Base-by-base conservation (phyloP, 2,888 invertebrate genomes). In the Teleiodes luculella region DNA sequence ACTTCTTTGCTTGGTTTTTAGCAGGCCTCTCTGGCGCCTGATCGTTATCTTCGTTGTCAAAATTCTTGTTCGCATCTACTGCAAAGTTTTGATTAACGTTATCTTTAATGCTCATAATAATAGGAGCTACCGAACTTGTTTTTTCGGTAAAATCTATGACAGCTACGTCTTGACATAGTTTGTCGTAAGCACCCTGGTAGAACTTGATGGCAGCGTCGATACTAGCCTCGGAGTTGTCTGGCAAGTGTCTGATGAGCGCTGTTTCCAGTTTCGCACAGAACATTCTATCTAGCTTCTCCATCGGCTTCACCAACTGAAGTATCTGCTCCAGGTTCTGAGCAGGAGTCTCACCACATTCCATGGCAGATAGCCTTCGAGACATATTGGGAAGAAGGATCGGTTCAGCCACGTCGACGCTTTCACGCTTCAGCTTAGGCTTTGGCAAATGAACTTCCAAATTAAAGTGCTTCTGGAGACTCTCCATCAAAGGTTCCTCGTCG, bases 41-140 rank as follows among this genome's bases (percentile, higher is more conserved):
- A 0, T 89, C 87, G 31, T 70, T 77, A 0, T 89, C 89, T 3
- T 89, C 89, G 7, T 78, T 84, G 5, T 89, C 89, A 35, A 78
- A 81, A 55, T 79, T 88, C 60, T 85, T 89, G 48, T 87, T 88
- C 0, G 85, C 76, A 36, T 89, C 89, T 0, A 76, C 73, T 0
- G 86, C 71, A 55, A 88, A 88, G 53, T 88, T 88, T 56, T 89
- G 88, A 55, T 89, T 88, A 0, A 89, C 89, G 41, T 89, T 89
- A 56, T 89, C 89, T 28, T 87, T 84, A 30, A 89, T 89, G 53
- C 88, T 88, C 89, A 89, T 88, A 1, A 89, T 88, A 0, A 89
- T 88, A 0, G 89, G 89, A 5, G 89, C 89, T 0, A 89, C 89
- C 0, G 88, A 79, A 52, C 83, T 80, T 0, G 86, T 82, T 53